These are phyloP conservation scores for Oostethus manadensis DNA, from an alignment of 2,113 vertebrate species.

Conservation along the genomic window DNA sequence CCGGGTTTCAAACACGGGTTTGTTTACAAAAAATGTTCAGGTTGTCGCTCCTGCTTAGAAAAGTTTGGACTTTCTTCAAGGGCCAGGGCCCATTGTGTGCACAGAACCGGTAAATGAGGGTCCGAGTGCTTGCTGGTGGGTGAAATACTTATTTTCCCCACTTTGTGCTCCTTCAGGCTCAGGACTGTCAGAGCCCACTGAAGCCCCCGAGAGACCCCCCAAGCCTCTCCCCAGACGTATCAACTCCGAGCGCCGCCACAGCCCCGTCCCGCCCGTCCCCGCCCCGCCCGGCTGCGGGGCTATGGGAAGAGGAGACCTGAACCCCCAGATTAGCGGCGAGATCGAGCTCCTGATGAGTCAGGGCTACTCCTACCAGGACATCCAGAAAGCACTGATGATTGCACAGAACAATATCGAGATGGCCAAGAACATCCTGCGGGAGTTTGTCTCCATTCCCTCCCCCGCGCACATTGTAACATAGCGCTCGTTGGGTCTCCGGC, in stretches of 20 bases:
- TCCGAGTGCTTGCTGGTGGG: too few relatives aligned
- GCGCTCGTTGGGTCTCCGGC: constrained; percentile 57
- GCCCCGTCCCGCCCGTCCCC: constrained; percentile 70
- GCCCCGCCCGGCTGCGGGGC: constrained; percentile 18
- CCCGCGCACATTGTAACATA: constrained; percentile 91
- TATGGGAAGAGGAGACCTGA: constrained; percentile 47
- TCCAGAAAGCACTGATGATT: constrained; percentile 97
- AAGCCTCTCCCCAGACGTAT: constrained; percentile 91
- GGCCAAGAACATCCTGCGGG: constrained; percentile 97
- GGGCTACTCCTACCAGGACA: constrained; percentile 98
- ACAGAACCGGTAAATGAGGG: too few relatives aligned
- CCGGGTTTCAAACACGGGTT: too few relatives aligned
- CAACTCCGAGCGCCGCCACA: constrained; percentile 84
- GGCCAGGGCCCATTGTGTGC: too few relatives aligned
- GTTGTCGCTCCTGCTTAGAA: too few relatives aligned
- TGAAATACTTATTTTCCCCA: too few relatives aligned
- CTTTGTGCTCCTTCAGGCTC: constrained; percentile 58
- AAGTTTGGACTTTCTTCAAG: too few relatives aligned
- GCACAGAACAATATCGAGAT: constrained; percentile 99
- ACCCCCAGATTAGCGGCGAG: constrained; percentile 86
- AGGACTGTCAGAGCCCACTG: constrained; percentile 77
- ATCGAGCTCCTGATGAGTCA: constrained; percentile 93
- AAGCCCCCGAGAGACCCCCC: constrained; percentile 89
- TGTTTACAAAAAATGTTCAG: too few relatives aligned
- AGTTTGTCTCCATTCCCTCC: constrained; percentile 92